Base-by-base conservation (phyloP, 1,140 invertebrate genomes). In the Potamilus streckersoni region DNA sequence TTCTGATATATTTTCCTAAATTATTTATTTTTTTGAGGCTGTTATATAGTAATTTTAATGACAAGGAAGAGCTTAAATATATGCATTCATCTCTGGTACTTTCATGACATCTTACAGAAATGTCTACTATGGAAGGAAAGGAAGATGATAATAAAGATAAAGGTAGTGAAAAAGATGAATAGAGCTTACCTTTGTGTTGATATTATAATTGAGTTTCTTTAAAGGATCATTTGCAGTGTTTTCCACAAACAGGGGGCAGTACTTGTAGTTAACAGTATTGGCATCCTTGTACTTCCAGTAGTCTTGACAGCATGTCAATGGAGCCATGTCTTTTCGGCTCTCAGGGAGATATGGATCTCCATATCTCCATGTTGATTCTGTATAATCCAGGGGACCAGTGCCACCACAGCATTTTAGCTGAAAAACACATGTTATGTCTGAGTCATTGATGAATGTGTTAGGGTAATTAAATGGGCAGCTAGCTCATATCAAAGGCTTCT, bases 361-460 rank as follows among this genome's bases (percentile, higher is more conserved):
- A 49, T 49, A 49, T 49, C 38, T 49, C 78, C 78, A 79, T 8
- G 23, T 17, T 2, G 78, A 76, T 55, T 66, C 64, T 17, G 58
- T 17, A 65, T 79, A 79, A 27, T 79, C 78, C 38, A 60, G 69
- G 57, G 68, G 76, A 55, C 58, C 38, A 19, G 16, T 49, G 0
- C 78, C 78, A n/a, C 78, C 78, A 70, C 78, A 79, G 27, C 78
- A 79, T 19, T n/a, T 5, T 12, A 79, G 63, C 78, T 79, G 73
- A 23, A 70, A 70, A 27, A 49, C 38, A 49, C 38, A 49, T 49
- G 38, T 8, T 49, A 49, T 49, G 38, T 11, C 38, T 49, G 38
- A 49, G 38, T 49, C 38, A 49, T 49, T 49, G 6, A 49, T 49
- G 38, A 49, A 49, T 49, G 38, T 49, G 38, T 49, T 49, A 6